These are phyloP conservation scores for Tyto alba DNA, from an alignment of 2,113 vertebrate genomes.

Conservation along the genomic window DNA sequence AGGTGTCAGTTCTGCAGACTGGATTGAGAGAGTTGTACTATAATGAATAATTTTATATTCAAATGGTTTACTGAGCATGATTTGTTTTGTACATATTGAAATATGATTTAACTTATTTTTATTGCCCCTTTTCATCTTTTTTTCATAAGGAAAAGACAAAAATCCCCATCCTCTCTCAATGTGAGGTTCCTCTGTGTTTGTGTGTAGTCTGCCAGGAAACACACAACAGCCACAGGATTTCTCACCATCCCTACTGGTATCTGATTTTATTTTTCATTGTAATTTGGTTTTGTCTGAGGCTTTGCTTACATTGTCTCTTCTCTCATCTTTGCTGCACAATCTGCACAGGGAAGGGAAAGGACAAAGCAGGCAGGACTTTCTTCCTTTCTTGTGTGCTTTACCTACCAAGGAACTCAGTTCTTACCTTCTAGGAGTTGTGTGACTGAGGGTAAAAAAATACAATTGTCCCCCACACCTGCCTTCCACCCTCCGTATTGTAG, in stretches of 20 bases:
- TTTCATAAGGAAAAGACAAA: not conserved
- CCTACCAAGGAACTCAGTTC: not conserved
- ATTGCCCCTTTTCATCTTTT: slow-evolving; percentile 31
- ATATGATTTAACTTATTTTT: slow-evolving; percentile 61
- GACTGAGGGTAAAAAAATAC: not conserved
- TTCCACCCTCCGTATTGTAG: not conserved
- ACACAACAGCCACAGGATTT: not conserved
- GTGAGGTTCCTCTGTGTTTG: not conserved
- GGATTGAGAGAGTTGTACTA: slow-evolving; percentile 8
- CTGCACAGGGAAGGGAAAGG: not conserved
- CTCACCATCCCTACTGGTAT: not conserved
- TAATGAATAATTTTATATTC: slow-evolving; percentile 24
- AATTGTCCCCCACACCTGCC: not conserved
- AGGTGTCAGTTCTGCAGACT: not conserved
- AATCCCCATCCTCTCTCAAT: not conserved
- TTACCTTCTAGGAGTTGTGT: not conserved
- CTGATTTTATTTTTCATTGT: not conserved
- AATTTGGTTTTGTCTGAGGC: not conserved
- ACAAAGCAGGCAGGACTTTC: not conserved
- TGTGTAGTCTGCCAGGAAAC: not conserved
- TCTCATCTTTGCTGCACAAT: not conserved
- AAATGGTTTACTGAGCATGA: slow-evolving; percentile 8
- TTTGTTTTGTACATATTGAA: slow-evolving; percentile 68
- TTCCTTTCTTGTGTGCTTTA: not conserved
- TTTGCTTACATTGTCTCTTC: not conserved